Base-by-base conservation (phyloP, 2,888 invertebrate species). In the Xylophagus ater region DNA sequence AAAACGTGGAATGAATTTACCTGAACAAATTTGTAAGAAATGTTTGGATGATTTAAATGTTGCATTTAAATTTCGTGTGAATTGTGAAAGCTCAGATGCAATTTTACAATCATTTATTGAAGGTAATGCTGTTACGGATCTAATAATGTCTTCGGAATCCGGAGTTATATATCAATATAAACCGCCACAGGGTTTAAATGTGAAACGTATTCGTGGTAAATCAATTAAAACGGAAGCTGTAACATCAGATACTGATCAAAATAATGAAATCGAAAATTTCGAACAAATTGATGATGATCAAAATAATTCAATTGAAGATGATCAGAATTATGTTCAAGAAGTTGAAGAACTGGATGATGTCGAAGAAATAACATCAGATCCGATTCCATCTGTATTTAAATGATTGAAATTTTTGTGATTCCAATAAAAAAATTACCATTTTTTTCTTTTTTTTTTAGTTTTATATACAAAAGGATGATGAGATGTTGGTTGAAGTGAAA, bases 41-140 rank as follows among this genome's bases (percentile, higher is more conserved):
- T 65, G 65, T 23, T 40, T 58, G 4, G 42, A 49, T 2, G 65
- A 65, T 41, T 46, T 65, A 3, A 52, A 52, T 32, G 50, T 56
- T 2, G 57, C 63, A 4, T 63, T 56, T 47, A 53, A 56, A 17
- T 65, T 65, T 42, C 56, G 56, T 1, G 55, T 54, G 24, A 62
- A 60, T 36, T 63, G 63, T 29, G 53, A 58, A 25, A 53, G 55
- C n/a, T 58, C 62, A 0, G 53, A 54, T 25, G 53, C 58, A 4
- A 53, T 65, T 4, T 57, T 62, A 15, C 54, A 45, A 34, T 50
- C 53, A 12, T 52, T 57, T 37, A 39, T 47, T 12, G 51, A 40
- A 10, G 35, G 50, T 47, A 15, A 46, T 44, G 13, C 42, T 44
- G 15, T 47, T 53, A 21, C 43, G 49, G 43, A 26, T 37, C 36